These are phyloP conservation scores for Mesorhabditis sp. DNA, from an alignment of 2,888 invertebrate genomes.

Conservation along the genomic window DNA sequence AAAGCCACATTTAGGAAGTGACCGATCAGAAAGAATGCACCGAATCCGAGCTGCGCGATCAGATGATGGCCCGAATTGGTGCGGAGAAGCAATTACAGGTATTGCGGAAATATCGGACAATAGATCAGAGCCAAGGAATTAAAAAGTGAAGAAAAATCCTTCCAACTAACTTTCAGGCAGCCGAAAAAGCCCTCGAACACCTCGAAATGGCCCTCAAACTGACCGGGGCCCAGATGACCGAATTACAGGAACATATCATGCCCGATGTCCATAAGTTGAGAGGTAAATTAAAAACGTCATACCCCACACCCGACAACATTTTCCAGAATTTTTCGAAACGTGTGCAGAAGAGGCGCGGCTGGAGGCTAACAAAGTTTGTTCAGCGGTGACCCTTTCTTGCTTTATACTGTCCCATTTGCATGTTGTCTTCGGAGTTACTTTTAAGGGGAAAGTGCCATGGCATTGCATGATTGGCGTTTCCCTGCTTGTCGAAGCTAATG, in stretches of 20 bases:
- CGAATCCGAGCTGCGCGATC: conserved; percentile 60
- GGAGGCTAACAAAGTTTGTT: conserved; percentile 57
- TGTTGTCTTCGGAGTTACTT: conserved; percentile 50
- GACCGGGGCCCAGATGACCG: conserved; percentile 53
- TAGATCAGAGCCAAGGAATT: background rate
- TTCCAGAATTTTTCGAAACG: conserved; percentile 62
- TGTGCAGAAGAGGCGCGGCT: conserved; percentile 61
- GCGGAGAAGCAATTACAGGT: conserved; percentile 58
- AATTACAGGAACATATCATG: conserved; percentile 61
- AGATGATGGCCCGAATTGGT: conserved; percentile 60
- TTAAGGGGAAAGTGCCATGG: background rate
- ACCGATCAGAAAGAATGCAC: conserved; percentile 61
- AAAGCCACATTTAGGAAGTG: conserved; percentile 55
- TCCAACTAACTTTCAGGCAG: conserved; percentile 21
- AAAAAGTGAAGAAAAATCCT: background rate
- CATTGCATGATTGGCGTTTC: too few relatives aligned
- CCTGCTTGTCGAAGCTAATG: background rate
- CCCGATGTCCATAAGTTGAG: conserved; percentile 62
- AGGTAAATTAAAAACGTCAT: conserved; percentile 45
- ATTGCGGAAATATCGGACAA: background rate
- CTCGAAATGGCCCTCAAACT: conserved; percentile 60
- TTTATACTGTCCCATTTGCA: conserved; percentile 51
- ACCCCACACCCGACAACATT: background rate
- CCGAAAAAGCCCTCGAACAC: conserved; percentile 58
- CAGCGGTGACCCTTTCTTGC: conserved; percentile 51